Conservation (phyloP, 1,140 invertebrate genomes). For the Helicorthomorpha holstii region DNA sequence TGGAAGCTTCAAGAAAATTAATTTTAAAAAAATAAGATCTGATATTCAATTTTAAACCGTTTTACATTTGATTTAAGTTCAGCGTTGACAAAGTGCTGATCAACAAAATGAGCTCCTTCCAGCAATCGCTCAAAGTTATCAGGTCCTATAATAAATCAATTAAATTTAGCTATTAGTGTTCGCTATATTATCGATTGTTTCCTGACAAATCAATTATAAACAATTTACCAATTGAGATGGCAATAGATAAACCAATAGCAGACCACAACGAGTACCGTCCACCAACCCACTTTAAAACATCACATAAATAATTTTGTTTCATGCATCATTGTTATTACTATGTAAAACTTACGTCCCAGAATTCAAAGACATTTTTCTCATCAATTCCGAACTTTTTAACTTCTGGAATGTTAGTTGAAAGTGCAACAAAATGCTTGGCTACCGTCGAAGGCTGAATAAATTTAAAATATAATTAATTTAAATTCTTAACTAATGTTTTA, state of each 20-base stretch:
- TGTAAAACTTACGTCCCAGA: conserved; percentile 68
- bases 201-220: too few species aligned
- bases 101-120: conserved; percentile 80
- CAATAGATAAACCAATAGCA: conserved; percentile 91
- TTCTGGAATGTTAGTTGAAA: conserved; percentile 87
- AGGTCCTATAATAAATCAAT: conserved; percentile 39
- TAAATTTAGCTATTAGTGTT: too few species aligned
- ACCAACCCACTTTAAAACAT: conserved; percentile 65
- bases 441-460: conserved; percentile 50
- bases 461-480: neutral
- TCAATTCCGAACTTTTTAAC: conserved; percentile 95
- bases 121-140: conserved; percentile 89
- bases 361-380: conserved; percentile 95
- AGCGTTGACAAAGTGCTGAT: conserved; percentile 77
- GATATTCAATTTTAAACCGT: neutral
- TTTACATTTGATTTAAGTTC: conserved; percentile 88
- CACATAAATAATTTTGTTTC: too few species aligned
- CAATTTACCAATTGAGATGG: conserved; percentile 70
- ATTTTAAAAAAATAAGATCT: neutral
- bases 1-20: conserved; percentile 46
- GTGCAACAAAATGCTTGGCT: conserved; percentile 92
- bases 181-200: too few species aligned
- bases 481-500: conserved; percentile 7
- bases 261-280: conserved; percentile 97
- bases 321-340: too few species aligned